Conservation (phyloP, 2,888 invertebrate species). For the Autographa gamma region DNA sequence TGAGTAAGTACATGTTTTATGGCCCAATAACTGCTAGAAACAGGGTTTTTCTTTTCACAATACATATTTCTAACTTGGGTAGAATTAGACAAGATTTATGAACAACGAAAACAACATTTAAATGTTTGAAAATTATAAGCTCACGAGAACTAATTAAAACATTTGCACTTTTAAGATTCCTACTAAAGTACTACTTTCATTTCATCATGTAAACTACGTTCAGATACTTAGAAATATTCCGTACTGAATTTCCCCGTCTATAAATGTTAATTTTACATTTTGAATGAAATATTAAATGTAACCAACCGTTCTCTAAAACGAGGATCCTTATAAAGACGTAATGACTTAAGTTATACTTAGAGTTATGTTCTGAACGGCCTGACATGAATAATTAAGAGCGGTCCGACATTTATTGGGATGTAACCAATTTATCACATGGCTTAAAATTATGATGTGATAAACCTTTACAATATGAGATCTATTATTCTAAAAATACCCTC, state of each 20-base stretch:
- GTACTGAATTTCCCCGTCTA: neutral
- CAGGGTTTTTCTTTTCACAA: no score
- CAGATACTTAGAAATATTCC: no score
- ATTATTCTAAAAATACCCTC: neutral
- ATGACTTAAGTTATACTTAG: constrained; percentile 8
- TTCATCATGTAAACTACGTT: no score
- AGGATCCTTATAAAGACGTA: neutral
- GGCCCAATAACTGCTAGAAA: no score
- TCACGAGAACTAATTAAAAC: no score
- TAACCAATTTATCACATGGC: neutral
- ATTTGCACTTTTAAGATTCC: no score
- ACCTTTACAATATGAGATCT: neutral
- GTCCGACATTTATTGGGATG: neutral
- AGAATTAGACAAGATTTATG: no score
- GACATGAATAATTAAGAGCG: constrained; percentile 2
- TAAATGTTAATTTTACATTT: neutral
- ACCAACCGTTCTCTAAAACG: neutral
- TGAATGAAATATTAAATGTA: constrained; percentile 5
- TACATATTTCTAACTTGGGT: no score
- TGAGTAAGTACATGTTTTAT: no score
- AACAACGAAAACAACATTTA: no score
- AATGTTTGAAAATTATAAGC: no score
- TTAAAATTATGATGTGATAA: neutral
- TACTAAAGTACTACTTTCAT: no score
- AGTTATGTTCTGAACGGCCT: neutral